Base-by-base conservation (phyloP, 2,797 vertebrate species). In the Odontamblyopus lacepedii region DNA sequence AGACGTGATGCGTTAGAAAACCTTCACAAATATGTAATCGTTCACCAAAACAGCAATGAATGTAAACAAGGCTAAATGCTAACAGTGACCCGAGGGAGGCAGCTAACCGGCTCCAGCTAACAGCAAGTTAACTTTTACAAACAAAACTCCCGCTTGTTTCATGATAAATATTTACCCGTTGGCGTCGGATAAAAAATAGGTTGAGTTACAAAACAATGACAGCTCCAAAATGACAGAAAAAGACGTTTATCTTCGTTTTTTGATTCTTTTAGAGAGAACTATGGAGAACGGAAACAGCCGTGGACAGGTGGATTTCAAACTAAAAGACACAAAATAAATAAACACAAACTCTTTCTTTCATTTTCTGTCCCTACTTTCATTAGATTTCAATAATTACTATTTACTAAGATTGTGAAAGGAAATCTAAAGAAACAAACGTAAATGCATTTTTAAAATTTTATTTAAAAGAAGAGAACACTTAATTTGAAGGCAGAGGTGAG, bases 101-200 rank as follows among this genome's bases (percentile, higher is more conserved):
- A 7, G 62, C 63, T 66, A 66, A 66, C 63, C 63, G 44, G 63
- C 63, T 66, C 26, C 15, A 50, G 63, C 44, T 50, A 51, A 66
- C 41, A 6, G 13, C 9, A 26, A 44, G 19, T n/a, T 13, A 5
- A 44, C 44, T 66, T 66, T 29, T 29, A 50, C 64, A 4, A 15
- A 9, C 8, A 19, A 30, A 66, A 51, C 44, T 13, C 26, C 5
- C 5, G 6, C 13, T 16, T 30, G 1, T 7, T 29, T 29, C 8
- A 51, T 3, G 44, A 51, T 2, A 50, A 29, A 50, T 15, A 4
- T 50, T 51, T 29, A 66, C 64, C 64, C 29, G 16, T 15, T 19
- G 64, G 2, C 6, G 16, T 51, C 63, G 8, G 64, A 50, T 9
- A 11, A 50, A 66, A 5, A 16, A 9, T 3, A 1, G 0, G 26